phyloP scores from a whole-genome alignment of 1,140 invertebrate species.

The Psilanteris sp. region DNA sequence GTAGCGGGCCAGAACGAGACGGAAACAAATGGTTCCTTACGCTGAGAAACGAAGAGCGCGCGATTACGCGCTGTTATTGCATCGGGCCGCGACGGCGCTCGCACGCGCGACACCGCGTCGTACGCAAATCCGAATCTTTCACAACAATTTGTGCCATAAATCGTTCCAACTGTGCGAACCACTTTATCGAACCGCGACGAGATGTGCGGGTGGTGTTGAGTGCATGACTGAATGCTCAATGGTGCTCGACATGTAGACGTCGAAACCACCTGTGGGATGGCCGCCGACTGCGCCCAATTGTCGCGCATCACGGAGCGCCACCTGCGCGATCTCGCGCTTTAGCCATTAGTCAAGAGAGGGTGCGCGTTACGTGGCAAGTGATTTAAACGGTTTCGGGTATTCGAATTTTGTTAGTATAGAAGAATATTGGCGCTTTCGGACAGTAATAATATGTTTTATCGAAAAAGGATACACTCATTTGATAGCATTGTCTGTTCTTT shows the following conservation, averaged over 20 bases:
- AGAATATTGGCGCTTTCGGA: no score
- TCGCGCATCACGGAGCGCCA: slow-evolving; percentile 4
- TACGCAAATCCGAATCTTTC: slow-evolving; percentile 21
- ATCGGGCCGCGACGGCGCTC: slow-evolving; percentile 7
- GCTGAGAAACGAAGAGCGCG: background rate
- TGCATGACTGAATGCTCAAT: slow-evolving; percentile 18
- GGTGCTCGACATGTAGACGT: slow-evolving; percentile 11
- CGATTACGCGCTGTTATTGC: slow-evolving; percentile 4
- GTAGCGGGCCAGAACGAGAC: slow-evolving; percentile 5
- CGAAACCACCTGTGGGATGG: slow-evolving; percentile 41
- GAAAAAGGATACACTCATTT: no score
- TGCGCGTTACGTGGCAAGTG: no score
- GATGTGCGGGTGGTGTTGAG: slow-evolving; percentile 12
- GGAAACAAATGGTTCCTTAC: slow-evolving; percentile 18
- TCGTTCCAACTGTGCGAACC: slow-evolving; percentile 33
- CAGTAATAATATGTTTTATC: no score
- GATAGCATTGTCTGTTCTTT: no score
- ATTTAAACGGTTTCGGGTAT: no score
- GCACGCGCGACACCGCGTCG: slow-evolving; percentile 5
- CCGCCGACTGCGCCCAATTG: background rate
- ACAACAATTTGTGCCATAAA: slow-evolving; percentile 25
- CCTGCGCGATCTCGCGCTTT: no score
- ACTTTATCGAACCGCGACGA: slow-evolving; percentile 21
- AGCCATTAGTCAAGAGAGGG: no score
- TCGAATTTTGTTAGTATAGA: no score